phyloP scores from a whole-genome alignment of 1,140 invertebrate species.

The Metaphire vulgaris region DNA sequence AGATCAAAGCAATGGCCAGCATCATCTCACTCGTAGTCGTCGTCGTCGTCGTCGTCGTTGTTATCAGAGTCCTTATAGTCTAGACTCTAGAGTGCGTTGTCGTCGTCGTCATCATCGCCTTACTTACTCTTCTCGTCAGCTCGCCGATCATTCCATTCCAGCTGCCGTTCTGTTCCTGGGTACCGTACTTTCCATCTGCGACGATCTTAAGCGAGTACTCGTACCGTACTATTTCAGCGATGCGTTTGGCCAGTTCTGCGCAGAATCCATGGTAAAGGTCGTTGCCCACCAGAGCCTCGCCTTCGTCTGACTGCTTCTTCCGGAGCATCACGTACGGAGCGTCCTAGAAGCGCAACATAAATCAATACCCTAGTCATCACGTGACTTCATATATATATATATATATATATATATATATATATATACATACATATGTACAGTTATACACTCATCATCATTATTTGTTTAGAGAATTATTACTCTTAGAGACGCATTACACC shows the following conservation, averaged over 20 bases:
- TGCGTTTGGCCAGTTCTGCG: slow-evolving; percentile 42
- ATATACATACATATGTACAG: no score
- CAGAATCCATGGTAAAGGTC: slow-evolving; percentile 48
- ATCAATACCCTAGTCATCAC: neutral
- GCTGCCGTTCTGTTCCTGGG: slow-evolving; percentile 41
- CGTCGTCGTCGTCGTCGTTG: slow-evolving; percentile 94
- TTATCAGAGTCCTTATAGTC: slow-evolving; percentile 90
- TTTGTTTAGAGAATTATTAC: no score
- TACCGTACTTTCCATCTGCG: slow-evolving; percentile 37
- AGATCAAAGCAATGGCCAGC: slow-evolving; percentile 49
- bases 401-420: no score
- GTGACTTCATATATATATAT: no score
- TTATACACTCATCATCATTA: no score
- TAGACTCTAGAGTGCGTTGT: slow-evolving; percentile 87
- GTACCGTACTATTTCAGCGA: slow-evolving; percentile 44
- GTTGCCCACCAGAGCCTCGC: slow-evolving; percentile 36
- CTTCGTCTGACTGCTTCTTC: slow-evolving; percentile 27
- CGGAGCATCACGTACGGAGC: slow-evolving; percentile 8
- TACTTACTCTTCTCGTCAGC: slow-evolving; percentile 31
- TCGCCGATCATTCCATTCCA: slow-evolving; percentile 50
- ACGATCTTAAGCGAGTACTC: slow-evolving; percentile 41
- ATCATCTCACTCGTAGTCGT: slow-evolving; percentile 97
- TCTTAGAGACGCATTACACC: no score
- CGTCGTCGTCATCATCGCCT: slow-evolving; percentile 68
- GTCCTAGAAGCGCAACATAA: neutral